Base-by-base conservation (phyloP, 2,797 vertebrate species). In the Amblyopsis hoosieri region DNA sequence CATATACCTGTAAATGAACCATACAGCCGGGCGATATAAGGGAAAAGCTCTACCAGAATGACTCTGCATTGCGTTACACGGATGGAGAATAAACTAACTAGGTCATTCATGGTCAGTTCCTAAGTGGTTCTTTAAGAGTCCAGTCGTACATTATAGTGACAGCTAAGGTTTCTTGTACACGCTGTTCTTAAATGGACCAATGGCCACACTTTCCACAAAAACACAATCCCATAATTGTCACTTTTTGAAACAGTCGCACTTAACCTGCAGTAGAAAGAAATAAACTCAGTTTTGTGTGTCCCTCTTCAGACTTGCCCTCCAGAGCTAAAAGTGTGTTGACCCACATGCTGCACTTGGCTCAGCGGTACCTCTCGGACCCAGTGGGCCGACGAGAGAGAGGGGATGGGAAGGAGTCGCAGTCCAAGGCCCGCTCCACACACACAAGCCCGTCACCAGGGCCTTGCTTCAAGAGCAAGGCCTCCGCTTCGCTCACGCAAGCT, bases 271-370 rank as follows among this genome's bases (percentile, higher is more conserved):
- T 23, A 23, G 23, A 23, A 23, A 23, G 23, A 23, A 23, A 23
- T 2, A 3, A 23, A 23, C 23, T 23, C 23, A 23, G 23, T 23
- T 23, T 23, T 67, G 54, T 37, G 58, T 54, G 19, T 10, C 11
- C 8, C 1, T 0, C 9, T 1, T 0, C 67, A 86, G 85, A 80
- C 45, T 62, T 80, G 14, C 69, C 74, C 5, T 47, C 79, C 1
- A 66, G 78, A 7, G 53, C 81, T 13, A 82, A 78, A 67, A 84
- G 78, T 49, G 76, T 90, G 5, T 72, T 91, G 62, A 74, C 66
- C 2, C 79, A 88, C 6, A 62, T 90, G 60, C 53, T 91, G 67
- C 80, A 67, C 12, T 54, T 87, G 45, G 90, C 87, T 12, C 89
- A 87, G 63, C 75, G 76, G 3, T 88, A 83, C 77, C 64, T 93